These are phyloP conservation scores for Glaucidium brasilianum DNA, from an alignment of 2,113 vertebrate genomes.

Conservation along the genomic window DNA sequence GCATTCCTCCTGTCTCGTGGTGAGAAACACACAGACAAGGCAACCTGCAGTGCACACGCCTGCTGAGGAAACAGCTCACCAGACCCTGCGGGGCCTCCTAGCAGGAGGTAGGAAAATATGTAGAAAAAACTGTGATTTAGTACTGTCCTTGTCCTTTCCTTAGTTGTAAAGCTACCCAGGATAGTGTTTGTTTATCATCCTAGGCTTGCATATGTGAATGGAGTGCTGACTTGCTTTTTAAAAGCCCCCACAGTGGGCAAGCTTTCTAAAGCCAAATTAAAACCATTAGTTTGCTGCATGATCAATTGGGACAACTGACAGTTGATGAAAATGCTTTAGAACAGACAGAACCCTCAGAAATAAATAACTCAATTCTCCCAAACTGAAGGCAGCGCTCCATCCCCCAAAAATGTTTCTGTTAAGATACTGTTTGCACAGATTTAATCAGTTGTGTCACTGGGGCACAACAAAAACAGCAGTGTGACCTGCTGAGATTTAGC, in stretches of 20 bases:
- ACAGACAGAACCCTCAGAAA: constrained; percentile 38
- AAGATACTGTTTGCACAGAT: constrained; percentile 69
- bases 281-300: constrained; percentile 34
- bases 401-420: constrained; percentile 54
- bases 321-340: constrained; percentile 55
- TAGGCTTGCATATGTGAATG: not conserved
- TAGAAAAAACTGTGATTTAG: not conserved
- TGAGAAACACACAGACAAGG: not conserved
- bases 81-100: accelerated
- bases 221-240: constrained; percentile 39
- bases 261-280: constrained; percentile 52
- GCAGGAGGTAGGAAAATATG: not conserved
- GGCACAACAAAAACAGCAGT: constrained; percentile 71
- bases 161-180: constrained; percentile 14
- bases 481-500: constrained; percentile 73
- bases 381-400: constrained; percentile 46
- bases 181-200: constrained; percentile 31
- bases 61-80: not conserved
- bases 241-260: constrained; percentile 23
- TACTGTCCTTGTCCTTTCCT: not conserved
- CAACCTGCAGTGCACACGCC: accelerated
- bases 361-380: constrained; percentile 37
- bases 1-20: not conserved
- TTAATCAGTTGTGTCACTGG: constrained; percentile 74
- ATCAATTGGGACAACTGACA: constrained; percentile 41